A percentile compares a stretch with the other conserved stretches of the same genome.
These are phyloP conservation scores for Theocolax elegans DNA, from an alignment of 1,140 invertebrate genomes.

Conservation along the genomic window DNA sequence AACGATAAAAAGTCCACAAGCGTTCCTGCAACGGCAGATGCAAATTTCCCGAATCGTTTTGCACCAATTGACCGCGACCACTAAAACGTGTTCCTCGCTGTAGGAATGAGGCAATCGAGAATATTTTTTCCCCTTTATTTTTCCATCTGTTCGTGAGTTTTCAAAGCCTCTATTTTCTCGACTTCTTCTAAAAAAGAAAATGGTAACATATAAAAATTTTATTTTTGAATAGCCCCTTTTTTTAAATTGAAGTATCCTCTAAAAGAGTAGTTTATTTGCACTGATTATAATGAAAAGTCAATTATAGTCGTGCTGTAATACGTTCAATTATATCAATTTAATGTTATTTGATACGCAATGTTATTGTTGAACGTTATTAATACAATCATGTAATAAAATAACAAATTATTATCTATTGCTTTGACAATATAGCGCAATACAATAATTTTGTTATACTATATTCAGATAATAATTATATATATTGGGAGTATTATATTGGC, in stretches of 20 bases:
- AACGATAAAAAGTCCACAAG: neutral
- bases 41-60: neutral
- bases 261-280: neutral
- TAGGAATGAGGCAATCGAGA: neutral
- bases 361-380: too few species aligned
- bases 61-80: neutral
- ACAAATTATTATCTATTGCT: too few species aligned
- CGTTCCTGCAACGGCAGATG: neutral
- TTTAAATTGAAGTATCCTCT: neutral
- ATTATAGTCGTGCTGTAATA: too few species aligned
- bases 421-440: too few species aligned
- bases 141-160: neutral
- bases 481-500: too few species aligned
- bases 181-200: neutral
- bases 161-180: conserved; percentile 1
- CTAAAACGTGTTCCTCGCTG: neutral
- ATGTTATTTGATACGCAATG: too few species aligned
- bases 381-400: too few species aligned
- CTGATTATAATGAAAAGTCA: too few species aligned
- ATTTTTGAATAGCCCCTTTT: neutral
- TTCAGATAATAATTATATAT: too few species aligned
- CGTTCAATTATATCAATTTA: too few species aligned
- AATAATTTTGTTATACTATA: too few species aligned
- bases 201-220: neutral
- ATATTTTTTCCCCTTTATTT: conserved; percentile 2